Conservation (phyloP, 2,797 vertebrate species). For the Dermochelys coriacea region DNA sequence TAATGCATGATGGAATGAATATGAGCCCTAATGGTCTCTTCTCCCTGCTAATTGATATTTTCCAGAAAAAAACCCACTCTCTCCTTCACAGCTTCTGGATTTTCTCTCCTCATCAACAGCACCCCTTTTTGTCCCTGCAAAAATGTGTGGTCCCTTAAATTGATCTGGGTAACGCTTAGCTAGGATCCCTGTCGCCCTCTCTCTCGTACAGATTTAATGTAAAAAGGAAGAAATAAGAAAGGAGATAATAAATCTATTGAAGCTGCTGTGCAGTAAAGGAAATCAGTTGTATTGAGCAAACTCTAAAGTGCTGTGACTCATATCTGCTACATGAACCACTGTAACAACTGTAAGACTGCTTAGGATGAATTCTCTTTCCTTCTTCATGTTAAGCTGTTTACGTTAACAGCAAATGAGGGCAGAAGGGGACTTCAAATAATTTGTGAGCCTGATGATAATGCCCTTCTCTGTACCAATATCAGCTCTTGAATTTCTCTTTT, state of each 20-base stretch:
- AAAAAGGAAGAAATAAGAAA: not conserved
- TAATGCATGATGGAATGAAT: not conserved
- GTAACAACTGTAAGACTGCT: not conserved
- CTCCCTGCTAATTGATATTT: not conserved
- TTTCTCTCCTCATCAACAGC: not conserved
- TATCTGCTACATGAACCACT: not conserved
- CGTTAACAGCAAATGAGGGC: not conserved
- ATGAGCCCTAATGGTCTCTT: not conserved
- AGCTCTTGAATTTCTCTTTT: constrained; percentile 27
- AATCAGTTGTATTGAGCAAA: not conserved
- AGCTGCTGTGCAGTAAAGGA: not conserved
- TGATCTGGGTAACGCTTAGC: not conserved
- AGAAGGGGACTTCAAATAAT: not conserved
- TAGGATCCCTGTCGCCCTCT: not conserved
- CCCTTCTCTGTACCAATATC: not conserved
- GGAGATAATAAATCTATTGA: not conserved
- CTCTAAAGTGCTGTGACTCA: not conserved
- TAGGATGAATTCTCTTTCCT: not conserved
- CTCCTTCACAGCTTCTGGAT: not conserved
- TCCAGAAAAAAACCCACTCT: not conserved
- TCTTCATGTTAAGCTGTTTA: not conserved
- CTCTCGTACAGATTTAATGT: not conserved
- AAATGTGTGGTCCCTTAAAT: not conserved
- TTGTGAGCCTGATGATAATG: not conserved
- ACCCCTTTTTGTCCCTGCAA: not conserved